Conservation (phyloP, 1,140 invertebrate genomes). For the Tetraneura akinire region DNA sequence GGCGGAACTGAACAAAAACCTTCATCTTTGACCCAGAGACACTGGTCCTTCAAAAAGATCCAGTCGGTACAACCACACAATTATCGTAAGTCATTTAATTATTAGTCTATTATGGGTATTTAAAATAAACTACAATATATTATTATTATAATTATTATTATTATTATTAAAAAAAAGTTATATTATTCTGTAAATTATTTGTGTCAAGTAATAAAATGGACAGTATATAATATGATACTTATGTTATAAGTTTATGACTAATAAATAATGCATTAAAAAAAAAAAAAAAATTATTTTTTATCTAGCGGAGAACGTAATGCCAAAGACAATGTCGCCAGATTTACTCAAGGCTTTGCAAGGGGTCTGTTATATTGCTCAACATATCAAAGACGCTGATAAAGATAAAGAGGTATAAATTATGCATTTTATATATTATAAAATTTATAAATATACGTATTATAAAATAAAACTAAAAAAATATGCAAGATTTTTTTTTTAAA, state of each 20-base stretch:
- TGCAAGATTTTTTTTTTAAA: too few species aligned
- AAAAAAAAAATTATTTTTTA: neutral
- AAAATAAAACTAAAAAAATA: too few species aligned
- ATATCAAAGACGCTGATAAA: slow-evolving; percentile 93
- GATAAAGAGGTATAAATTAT: slow-evolving; percentile 90
- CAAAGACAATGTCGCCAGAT: slow-evolving; percentile 78
- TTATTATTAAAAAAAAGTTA: too few species aligned
- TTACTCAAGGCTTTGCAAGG: slow-evolving; percentile 88
- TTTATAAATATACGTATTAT: too few species aligned
- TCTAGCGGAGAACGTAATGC: slow-evolving; percentile 72
- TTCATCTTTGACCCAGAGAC: slow-evolving; percentile 41
- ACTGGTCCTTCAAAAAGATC: slow-evolving; percentile 47
- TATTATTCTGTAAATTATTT: too few species aligned
- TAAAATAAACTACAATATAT: neutral
- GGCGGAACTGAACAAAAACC: slow-evolving; percentile 49
- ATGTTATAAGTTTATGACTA: too few species aligned
- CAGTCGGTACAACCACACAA: slow-evolving; percentile 30
- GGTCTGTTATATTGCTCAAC: slow-evolving; percentile 94
- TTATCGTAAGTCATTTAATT: slow-evolving; percentile 33
- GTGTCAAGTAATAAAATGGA: too few species aligned
- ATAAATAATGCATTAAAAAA: too few species aligned
- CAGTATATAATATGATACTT: too few species aligned
- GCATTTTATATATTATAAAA: too few species aligned
- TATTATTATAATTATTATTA: too few species aligned
- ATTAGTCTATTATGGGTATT: neutral